Evolutionary conservation across 2,888 invertebrate species (phyloP), one percentile per base, ranked within the genome.

Genomic region (Parthenolecanium corni): DNA sequence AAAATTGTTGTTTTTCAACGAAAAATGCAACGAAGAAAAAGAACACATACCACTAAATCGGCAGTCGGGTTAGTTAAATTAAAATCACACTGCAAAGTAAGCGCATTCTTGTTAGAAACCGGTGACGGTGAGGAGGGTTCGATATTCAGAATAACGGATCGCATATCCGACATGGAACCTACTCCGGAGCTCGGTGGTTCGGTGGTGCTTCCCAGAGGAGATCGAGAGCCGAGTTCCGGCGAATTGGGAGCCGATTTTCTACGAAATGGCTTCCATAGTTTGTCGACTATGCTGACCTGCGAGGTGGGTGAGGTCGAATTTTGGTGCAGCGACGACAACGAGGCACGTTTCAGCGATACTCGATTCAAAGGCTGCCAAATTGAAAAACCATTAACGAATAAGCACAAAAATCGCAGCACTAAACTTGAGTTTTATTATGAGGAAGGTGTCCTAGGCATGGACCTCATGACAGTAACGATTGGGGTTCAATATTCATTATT

Each of bases 261-360:
- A 67, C 82, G 77, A 73, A 84, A 84, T 44, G 84, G 84, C 70
- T 82, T 78, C 67, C 80, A 77, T 69, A 84, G 78, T 71, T 83
- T 75, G 73, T 79, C 80, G 73, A 82, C 81, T 74, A 83, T 77
- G 68, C 79, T 69, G 51, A 49, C 40, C 23, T 61, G 61, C 20
- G 67, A 66, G 5, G 68, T 65, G 6, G 64, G 64, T 24, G 66
- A 47, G 11, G 66, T 52, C 16, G 62, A 54, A 31, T 64, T 52
- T 25, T 65, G 66, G 23, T 57, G 65, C 11, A 65, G 52, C 12
- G 62, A 65, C 14, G 66, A 57, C 18, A 67, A 49, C 18, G 68
- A 68, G 14, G 69, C 67, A 23, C 67, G 67, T 54, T 66, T 66
- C 36, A 66, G 31, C 21, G 66, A 64, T 16, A 61, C 58, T 6